Percentiles rank a stretch among this genome's conserved stretches.
These are phyloP conservation scores for Xestia rhomboidea DNA, from an alignment of 2,888 invertebrate species.

Conservation along the genomic window DNA sequence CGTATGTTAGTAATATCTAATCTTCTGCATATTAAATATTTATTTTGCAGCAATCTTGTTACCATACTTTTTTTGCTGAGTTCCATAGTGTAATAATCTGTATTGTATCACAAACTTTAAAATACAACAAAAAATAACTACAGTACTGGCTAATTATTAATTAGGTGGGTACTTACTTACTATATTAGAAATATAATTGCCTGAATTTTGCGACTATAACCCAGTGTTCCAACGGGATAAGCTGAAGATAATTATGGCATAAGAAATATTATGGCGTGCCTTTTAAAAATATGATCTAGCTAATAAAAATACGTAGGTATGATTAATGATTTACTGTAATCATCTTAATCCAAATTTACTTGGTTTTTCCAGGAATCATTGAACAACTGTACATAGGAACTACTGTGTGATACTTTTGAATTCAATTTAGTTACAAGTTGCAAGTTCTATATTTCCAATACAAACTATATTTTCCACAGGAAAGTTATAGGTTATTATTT, in stretches of 20 bases:
- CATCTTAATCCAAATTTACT: constrained; percentile 5
- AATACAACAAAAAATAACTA: too few relatives aligned
- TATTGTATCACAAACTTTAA: too few relatives aligned
- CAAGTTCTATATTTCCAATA: not conserved
- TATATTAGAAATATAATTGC: constrained; percentile 27
- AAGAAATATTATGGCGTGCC: constrained; percentile 38
- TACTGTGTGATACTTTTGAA: not conserved
- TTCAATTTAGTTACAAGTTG: not conserved
- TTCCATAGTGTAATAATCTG: too few relatives aligned
- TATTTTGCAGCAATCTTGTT: constrained; percentile 13
- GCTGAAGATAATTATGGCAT: constrained; percentile 39
- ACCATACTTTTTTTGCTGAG: not conserved
- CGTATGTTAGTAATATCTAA: not conserved
- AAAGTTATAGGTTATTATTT: not conserved
- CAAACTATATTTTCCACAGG: not conserved
- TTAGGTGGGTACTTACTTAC: too few relatives aligned
- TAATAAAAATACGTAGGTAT: constrained; percentile 21
- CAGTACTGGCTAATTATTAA: too few relatives aligned
- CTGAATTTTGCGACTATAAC: constrained; percentile 46
- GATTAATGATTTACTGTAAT: constrained; percentile 16
- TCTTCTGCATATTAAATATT: constrained; percentile 19
- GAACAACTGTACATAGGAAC: not conserved
- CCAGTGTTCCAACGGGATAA: constrained; percentile 51
- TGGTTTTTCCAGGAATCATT: not conserved
- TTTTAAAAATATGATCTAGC: constrained; percentile 17